Percentiles rank a stretch among this genome's conserved stretches.
phyloP scores from a whole-genome alignment of 2,113 vertebrate genomes.

The Pterophyllum scalare region DNA sequence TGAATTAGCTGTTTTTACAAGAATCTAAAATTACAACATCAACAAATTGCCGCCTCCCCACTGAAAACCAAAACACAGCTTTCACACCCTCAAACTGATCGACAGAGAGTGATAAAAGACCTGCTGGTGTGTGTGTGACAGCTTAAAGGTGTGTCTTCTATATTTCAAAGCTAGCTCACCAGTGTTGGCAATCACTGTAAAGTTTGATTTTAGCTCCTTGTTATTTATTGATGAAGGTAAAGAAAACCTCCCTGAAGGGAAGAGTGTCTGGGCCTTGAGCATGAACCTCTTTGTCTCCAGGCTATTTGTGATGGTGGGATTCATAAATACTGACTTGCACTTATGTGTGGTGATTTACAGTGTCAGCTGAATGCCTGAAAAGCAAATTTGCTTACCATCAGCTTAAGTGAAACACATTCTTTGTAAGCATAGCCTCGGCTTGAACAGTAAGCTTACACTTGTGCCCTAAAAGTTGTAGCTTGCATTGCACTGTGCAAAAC shows the following conservation, averaged over 20 bases:
- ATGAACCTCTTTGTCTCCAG: constrained; percentile 20
- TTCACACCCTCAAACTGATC: constrained; percentile 23
- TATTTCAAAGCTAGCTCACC: not conserved
- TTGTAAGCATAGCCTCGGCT: not conserved
- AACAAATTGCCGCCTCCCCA: constrained; percentile 28
- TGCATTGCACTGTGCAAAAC: not conserved
- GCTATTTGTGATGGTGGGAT: constrained; percentile 31
- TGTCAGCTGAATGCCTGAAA: constrained; percentile 39
- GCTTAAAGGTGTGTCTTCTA: constrained; percentile 3
- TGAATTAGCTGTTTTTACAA: constrained; percentile 55
- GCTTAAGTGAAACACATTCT: not conserved
- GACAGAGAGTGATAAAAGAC: not conserved
- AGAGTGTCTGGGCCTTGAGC: not conserved
- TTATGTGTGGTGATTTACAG: constrained; percentile 8
- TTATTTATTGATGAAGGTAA: constrained; percentile 60
- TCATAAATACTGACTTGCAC: constrained; percentile 55
- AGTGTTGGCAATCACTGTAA: not conserved
- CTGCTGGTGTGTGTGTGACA: not conserved
- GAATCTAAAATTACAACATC: constrained; percentile 21
- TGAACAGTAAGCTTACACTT: not conserved
- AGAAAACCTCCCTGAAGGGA: constrained; percentile 17
- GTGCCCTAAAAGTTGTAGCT: not conserved
- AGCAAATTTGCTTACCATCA: constrained; percentile 32
- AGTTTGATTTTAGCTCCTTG: constrained; percentile 27
- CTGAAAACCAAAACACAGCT: constrained; percentile 49